phyloP scores from a whole-genome alignment of 2,888 invertebrate genomes.

The Xanthia icteritia region DNA sequence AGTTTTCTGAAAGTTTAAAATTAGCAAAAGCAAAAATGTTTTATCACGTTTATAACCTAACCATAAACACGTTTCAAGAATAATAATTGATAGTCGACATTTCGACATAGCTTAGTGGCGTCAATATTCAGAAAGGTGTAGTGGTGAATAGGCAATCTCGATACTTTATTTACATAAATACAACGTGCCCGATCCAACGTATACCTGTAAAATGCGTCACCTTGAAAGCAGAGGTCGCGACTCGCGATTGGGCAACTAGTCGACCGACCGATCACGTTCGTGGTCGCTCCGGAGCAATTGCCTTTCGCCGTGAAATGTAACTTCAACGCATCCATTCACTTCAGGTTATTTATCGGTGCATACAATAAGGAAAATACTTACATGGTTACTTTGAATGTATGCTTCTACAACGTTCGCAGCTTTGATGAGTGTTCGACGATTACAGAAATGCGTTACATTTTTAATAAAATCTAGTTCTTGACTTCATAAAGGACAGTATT shows the following conservation, averaged over 20 bases:
- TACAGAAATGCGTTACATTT: not conserved
- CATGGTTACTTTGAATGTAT: not conserved
- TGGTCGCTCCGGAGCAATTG: slow-evolving; percentile 22
- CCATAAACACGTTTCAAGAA: slow-evolving; percentile 12
- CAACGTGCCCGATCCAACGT: slow-evolving; percentile 47
- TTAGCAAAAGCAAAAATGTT: not conserved
- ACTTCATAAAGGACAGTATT: not conserved
- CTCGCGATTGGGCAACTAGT: slow-evolving; percentile 53
- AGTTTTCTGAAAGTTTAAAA: not conserved
- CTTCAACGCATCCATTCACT: slow-evolving; percentile 52
- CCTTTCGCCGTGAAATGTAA: slow-evolving; percentile 46
- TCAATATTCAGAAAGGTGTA: slow-evolving; percentile 27
- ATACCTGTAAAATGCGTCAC: slow-evolving; percentile 58
- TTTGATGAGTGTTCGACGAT: not conserved
- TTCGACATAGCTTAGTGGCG: slow-evolving; percentile 8
- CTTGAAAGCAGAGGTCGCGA: slow-evolving; percentile 62
- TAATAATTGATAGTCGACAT: slow-evolving; percentile 12
- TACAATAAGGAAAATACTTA: slow-evolving; percentile 36
- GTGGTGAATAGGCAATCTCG: slow-evolving; percentile 27
- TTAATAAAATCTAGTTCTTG: slow-evolving; percentile 25
- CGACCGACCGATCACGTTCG: slow-evolving; percentile 42
- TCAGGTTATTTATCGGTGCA: slow-evolving; percentile 16
- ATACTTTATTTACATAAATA: slow-evolving; percentile 53
- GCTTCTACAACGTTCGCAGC: not conserved
- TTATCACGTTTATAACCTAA: not conserved